Conservation (phyloP, 2,113 vertebrate species). For the Numida meleagris region DNA sequence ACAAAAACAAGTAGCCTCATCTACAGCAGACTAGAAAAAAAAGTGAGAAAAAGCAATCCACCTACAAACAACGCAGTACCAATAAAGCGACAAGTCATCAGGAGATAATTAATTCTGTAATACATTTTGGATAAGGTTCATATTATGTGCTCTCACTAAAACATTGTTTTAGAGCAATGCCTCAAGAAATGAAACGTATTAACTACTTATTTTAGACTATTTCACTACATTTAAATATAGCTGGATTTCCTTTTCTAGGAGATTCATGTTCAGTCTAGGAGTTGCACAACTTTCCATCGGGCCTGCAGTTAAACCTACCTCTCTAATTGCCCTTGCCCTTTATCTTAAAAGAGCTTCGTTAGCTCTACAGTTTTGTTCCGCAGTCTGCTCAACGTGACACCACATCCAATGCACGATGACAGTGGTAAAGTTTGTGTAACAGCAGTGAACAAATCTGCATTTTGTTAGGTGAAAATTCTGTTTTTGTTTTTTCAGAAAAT, state of each 20-base stretch:
- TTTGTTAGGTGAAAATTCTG: background rate
- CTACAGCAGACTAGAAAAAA: background rate
- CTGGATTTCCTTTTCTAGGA: background rate
- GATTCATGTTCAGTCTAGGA: background rate
- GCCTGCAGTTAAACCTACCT: background rate
- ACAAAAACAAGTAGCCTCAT: background rate
- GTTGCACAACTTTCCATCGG: background rate
- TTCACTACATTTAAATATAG: background rate
- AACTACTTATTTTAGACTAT: background rate
- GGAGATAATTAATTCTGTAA: background rate
- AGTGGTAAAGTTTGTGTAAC: background rate
- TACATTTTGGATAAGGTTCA: fast-evolving
- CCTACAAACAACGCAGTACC: background rate
- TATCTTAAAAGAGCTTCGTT: background rate
- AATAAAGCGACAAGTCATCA: background rate
- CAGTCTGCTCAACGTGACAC: fast-evolving
- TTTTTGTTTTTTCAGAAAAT: background rate
- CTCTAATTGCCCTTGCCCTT: background rate
- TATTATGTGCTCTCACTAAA: background rate
- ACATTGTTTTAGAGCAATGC: background rate
- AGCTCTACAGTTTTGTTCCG: no score
- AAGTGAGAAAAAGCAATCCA: background rate
- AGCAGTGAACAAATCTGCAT: fast-evolving
- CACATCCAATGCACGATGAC: fast-evolving
- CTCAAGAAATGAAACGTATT: background rate